Base-by-base conservation (phyloP, 2,888 invertebrate genomes). In the Megamerina dolium region DNA sequence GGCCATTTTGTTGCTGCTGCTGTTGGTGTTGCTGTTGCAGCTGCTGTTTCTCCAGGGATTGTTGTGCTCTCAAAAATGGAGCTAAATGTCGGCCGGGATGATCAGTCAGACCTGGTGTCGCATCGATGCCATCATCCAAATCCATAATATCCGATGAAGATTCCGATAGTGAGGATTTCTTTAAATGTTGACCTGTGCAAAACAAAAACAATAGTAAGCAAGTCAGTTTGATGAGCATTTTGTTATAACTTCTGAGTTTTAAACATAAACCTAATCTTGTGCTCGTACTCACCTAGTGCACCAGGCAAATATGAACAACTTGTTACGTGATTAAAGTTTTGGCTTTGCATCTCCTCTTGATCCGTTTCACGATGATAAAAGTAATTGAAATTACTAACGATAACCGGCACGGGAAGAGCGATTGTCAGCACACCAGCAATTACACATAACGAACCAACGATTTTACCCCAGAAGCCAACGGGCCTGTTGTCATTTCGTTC, bases 291-390 rank as follows among this genome's bases (percentile, higher is more conserved):
- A 80, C 88, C 88, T 79, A 91, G 79, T 70, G 90, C 90, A 73
- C 92, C 92, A 71, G 93, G 93, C 74, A 93, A 81, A 78, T 92
- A 93, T 63, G 93, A 93, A 77, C 93, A 94, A 77, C 91, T 91
- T 72, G 92, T 92, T 75, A 93, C 93, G 75, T 93, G 93, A 77
- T 93, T 93, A 79, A 93, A 93, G 80, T 93, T 93, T 77, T 92
- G 92, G 67, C 93, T 93, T 79, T 95, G 94, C 92, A 93, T 92
- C 77, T 96, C 95, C 74, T 96, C 95, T 77, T 93, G 94, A 77
- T 96, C 96, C 64, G 95, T 95, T 80, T 97, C 96, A 66, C 96
- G 88, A 76, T 97, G 96, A 79, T 97, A 97, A 84, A 97, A 97
- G 80, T 97, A 97, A 78, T 97, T 96, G 85, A 96, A 96, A 79